Evolutionary conservation across 35 echinoderm and acorn worm genomes (phyloP), one percentile per base, ranked within the genome.

Genomic region (Ophiothrix spiculata): DNA sequence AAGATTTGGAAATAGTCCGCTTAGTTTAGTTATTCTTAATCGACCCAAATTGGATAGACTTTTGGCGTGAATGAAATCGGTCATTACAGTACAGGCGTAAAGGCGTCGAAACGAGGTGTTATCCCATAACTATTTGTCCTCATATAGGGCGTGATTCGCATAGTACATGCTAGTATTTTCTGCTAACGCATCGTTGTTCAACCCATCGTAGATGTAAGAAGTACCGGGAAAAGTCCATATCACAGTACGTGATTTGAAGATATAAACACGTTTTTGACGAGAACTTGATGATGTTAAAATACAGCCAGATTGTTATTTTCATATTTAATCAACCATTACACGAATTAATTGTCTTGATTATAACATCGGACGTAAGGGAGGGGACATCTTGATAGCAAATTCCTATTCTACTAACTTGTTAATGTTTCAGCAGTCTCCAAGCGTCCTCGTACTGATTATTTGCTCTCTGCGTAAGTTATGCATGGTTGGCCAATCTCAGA

Each of bases 281-380:
- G 23, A 34, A 35, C 31, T 37, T 25, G 4, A 29, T 45, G 40
- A 31, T 1, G 40, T 32, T 4, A 35, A 37, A 32, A 37, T 33
- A 32, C 39, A 35, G 37, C 81, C 81, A 84, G 81, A 84, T 84
- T 84, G 81, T 84, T 84, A 84, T 84, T 84, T 84, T 28, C 12
- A 19, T 84, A 37, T 60, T 63, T 37, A 64, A 31, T 60, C 81
- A 35, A 63, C 81, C 81, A 56, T 84, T 60, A 64, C 45, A 32
- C 69, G 81, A 84, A 84, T 64, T 84, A 84, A 84, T 84, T 56
- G 81, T 36, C 81, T 84, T 84, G 32, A 84, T 84, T 84, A 84
- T 84, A 36, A 12, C 56, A 35, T 14, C 33, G 34, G 81, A 84
- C 81, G 81, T 84, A 56, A 84, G 81, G 81, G 81, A 84, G 81